Conservation (phyloP, 2,888 invertebrate species). For the Pachymerium ferrugineum region DNA sequence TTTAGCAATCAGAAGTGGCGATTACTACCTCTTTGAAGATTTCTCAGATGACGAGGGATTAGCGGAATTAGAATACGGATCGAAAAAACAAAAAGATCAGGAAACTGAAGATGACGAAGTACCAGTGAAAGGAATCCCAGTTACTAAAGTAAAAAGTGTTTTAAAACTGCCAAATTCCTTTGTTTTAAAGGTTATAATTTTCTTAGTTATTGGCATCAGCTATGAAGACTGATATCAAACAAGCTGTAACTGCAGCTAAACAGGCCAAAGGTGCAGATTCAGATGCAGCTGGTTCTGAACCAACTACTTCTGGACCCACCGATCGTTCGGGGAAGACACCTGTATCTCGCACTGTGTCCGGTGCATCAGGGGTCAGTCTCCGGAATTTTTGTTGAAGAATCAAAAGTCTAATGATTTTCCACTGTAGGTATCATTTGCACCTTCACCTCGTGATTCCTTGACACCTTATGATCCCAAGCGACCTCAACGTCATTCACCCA, state of each 20-base stretch:
- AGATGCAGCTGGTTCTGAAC: slow-evolving; percentile 41
- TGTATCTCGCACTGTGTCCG: slow-evolving; percentile 37
- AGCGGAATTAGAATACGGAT: slow-evolving; percentile 39
- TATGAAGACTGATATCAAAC: slow-evolving; percentile 68
- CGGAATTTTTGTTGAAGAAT: background rate
- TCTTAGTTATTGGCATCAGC: slow-evolving; percentile 67
- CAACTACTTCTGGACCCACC: slow-evolving; percentile 38
- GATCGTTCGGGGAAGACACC: slow-evolving; percentile 37
- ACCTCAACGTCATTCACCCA: slow-evolving; percentile 29
- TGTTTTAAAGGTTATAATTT: background rate
- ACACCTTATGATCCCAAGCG: slow-evolving; percentile 34
- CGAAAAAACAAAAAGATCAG: slow-evolving; percentile 57
- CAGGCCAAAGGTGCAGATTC: slow-evolving; percentile 42
- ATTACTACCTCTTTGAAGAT: slow-evolving; percentile 99
- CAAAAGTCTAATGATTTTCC: background rate
- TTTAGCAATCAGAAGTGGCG: slow-evolving; percentile 92
- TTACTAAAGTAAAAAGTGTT: slow-evolving; percentile 52
- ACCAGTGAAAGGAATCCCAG: slow-evolving; percentile 42
- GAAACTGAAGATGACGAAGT: slow-evolving; percentile 39
- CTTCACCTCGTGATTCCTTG: slow-evolving; percentile 34
- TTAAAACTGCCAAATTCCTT: no score
- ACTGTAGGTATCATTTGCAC: slow-evolving; percentile 29
- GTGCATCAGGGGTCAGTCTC: slow-evolving; percentile 32
- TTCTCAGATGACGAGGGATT: slow-evolving; percentile 62
- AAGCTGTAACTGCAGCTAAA: slow-evolving; percentile 52